These are phyloP conservation scores for Drosophila tristis DNA, from an alignment of 1,140 invertebrate species.

Conservation along the genomic window DNA sequence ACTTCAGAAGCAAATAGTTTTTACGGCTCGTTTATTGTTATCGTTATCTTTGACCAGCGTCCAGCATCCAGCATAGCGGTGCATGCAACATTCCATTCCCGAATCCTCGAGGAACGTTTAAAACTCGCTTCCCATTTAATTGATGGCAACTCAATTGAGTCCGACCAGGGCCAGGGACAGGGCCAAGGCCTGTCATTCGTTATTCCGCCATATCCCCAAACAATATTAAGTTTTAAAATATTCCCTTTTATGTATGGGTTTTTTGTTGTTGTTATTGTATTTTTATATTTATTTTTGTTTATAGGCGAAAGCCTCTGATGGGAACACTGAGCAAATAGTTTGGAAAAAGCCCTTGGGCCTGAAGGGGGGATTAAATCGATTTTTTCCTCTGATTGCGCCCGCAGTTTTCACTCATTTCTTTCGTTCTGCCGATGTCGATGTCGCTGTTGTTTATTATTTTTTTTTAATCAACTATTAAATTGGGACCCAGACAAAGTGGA, in stretches of 20 bases:
- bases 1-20: not conserved
- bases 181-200: slow-evolving; percentile 19
- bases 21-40: not conserved
- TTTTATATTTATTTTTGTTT: slow-evolving; percentile 14
- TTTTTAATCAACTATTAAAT: slow-evolving; percentile 73
- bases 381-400: slow-evolving; percentile 24
- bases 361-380: slow-evolving; percentile 46
- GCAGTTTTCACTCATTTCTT: slow-evolving; percentile 17
- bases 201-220: slow-evolving; percentile 46
- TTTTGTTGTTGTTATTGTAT: not conserved
- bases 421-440: slow-evolving; percentile 10
- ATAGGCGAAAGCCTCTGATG: slow-evolving; percentile 5
- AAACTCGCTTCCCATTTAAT: slow-evolving; percentile 23
- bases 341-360: slow-evolving; percentile 44
- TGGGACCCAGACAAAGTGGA: slow-evolving; percentile 22
- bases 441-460: slow-evolving; percentile 57
- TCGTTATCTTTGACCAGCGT: no score
- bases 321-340: slow-evolving; percentile 57
- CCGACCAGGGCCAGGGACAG: not conserved
- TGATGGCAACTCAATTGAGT: slow-evolving; percentile 37
- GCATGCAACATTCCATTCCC: not conserved
- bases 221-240: slow-evolving; percentile 72
- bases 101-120: not conserved
- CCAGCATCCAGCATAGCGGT: no score
- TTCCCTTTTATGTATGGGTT: slow-evolving; percentile 57